Evolutionary conservation across 2,113 vertebrate species (phyloP), one percentile per base, ranked within the genome.

Genomic region (Sylvia atricapilla): DNA sequence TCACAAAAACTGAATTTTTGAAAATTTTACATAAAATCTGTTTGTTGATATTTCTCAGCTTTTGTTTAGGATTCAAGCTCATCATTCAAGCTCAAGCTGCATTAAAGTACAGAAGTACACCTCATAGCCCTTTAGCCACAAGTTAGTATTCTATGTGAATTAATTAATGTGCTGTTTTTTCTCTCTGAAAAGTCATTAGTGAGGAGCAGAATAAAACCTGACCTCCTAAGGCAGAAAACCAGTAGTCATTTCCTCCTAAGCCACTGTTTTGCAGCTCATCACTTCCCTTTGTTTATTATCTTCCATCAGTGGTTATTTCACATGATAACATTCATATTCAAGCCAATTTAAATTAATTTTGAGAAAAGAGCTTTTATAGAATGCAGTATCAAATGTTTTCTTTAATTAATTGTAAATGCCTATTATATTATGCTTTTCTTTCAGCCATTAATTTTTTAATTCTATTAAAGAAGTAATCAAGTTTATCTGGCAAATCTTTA

Each of bases 281-380:
- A 44, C 46, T 95, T 96, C 47, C 41, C 8, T 94, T 90, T 91
- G 74, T 89, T 96, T 94, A 58, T 25, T 86, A 49, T 80, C 43
- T 89, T 89, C 66, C 72, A 94, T 55, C 52, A 84, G 28, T 77
- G 43, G 69, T 84, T 84, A 89, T 79, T 91, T 44, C 58, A 94
- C 62, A 80, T 43, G 21, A 88, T 35, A 90, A 44, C 22, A 62
- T 91, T 89, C 24, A 78, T 72, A 94, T 77, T 81, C 47, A 93
- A 96, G 15, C 15, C 53, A 89, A 86, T 84, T 94, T 89, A 85
- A 97, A 95, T 84, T 89, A 84, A 93, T 93, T 91, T 93, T 85
- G 24, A 89, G 58, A 82, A 23, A 82, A 90, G 9, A 94, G 9
- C 23, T 78, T 95, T 91, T 92, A 83, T 20, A 91, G 64, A 80